phyloP scores from a whole-genome alignment of 2,888 invertebrate genomes.

The Pristionchus maxplancki region DNA sequence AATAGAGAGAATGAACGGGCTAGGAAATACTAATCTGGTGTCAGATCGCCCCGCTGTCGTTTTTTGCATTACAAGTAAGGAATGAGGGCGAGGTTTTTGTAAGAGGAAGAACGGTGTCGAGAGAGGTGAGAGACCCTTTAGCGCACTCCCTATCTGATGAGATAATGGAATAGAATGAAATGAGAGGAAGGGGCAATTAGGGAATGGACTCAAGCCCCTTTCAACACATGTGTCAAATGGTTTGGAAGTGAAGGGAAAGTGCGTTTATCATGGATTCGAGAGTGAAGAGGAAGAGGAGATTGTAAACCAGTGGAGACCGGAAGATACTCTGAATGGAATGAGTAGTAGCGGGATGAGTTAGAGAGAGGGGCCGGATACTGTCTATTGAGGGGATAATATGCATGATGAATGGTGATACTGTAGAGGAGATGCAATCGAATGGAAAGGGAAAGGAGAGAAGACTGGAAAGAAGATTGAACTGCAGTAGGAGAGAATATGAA shows the following conservation, averaged over 20 bases:
- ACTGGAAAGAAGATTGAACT: constrained; percentile 24
- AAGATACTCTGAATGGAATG: not conserved
- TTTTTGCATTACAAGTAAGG: constrained; percentile 44
- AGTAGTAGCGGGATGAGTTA: constrained; percentile 35
- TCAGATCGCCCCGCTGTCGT: not conserved
- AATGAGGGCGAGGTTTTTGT: constrained; percentile 41
- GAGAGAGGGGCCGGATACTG: constrained; percentile 26
- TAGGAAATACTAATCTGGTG: constrained; percentile 26
- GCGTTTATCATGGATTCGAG: not conserved
- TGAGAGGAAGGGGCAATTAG: not conserved
- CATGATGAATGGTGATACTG: constrained; percentile 12
- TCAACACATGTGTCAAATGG: constrained; percentile 15
- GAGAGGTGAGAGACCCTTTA: not conserved
- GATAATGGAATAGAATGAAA: not conserved
- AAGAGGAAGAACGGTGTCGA: not conserved
- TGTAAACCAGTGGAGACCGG: constrained; percentile 41
- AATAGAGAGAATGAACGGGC: constrained; percentile 17
- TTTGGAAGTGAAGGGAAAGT: not conserved
- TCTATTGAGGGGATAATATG: constrained; percentile 42
- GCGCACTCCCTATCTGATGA: not conserved
- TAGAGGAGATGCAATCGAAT: constrained; percentile 21
- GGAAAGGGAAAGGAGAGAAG: constrained; percentile 36
- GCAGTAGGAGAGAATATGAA: constrained; percentile 2
- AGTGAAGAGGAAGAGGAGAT: constrained; percentile 32
- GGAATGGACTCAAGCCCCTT: constrained; percentile 2